Evolutionary conservation across 2,888 invertebrate genomes (phyloP), one percentile per base, ranked within the genome.

Genomic region (Parnassius smintheus): DNA sequence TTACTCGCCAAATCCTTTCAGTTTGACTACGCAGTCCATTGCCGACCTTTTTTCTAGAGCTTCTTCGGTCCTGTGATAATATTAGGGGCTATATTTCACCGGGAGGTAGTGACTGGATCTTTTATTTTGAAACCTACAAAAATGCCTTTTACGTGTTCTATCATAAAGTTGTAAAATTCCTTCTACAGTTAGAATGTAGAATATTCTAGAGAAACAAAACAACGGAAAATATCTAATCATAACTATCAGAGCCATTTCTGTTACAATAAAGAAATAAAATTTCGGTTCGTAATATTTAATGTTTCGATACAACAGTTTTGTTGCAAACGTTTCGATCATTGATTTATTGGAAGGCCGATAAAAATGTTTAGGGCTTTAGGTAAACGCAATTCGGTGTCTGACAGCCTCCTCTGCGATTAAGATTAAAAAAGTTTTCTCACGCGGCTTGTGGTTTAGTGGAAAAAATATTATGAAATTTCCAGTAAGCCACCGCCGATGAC

Each of bases 391-490:
- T 82, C 65, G 74, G 73, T 76, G 77, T 77, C 76, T 79, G 82
- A 81, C 82, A 78, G 77, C 75, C 75, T 57, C 68, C 65, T 65
- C 72, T 70, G 66, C 73, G 74, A 73, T 77, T 76, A 77, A 87
- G 86, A 89, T 88, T 89, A 89, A 89, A 89, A 89, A 89, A 89
- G 79, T 88, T 89, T 83, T 71, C 69, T 75, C 71, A 68, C 75
- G 76, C 73, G 73, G 77, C 75, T 78, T 74, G 74, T 76, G 75
- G 74, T 72, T 70, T 70, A 71, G 64, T 62, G 57, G 66, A 83
- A 83, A 83, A 80, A 83, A 82, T 81, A 81, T 85, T 85, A 87
- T 85, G 86, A 85, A 88, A 85, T 84, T 85, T 85, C 73, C 70
- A 70, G 78, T 74, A 75, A 78, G 75, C 77, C 72, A 71, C 79